Base-by-base conservation (phyloP, 2,888 invertebrate genomes). In the Cheilosia soror region DNA sequence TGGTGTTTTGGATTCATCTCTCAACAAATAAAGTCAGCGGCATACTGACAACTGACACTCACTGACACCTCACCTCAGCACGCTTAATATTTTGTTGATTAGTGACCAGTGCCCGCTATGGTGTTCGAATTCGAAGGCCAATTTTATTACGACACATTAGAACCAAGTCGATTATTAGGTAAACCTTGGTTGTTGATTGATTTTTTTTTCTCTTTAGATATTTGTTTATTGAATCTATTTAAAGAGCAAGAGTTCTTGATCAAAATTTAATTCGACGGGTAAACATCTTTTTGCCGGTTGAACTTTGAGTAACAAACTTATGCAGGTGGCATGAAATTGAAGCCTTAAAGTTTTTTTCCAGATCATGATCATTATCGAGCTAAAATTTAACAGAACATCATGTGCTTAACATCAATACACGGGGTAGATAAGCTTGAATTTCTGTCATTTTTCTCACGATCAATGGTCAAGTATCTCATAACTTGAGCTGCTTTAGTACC, bases 141-240 rank as follows among this genome's bases (percentile, higher is more conserved):
- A 55, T 80, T 80, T 71, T 60, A 60, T 80, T 84, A 80, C 71
- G 80, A 66, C 55, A 71, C 80, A 84, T 84, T 80, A 84, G 80
- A 84, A 80, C 66, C 53, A 31, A 65, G 58, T 66, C 76, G 84
- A 66, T 80, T 71, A 84, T 84, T 80, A 58, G 76, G 42, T 65
- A 55, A 75, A 71, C 80, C 84, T 84, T 80, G 84, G 58, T 9
- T 55, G 29, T 40, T 71, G 63, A 82, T 82, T 69, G 69, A 71
- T 55, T 75, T 75, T 69, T 53, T 57, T 20, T 31, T 29, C 31
- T 15, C 31, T 20, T 75, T 69, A 37, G 25, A 51, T 40, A 3
- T 33, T 9, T 51, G 29, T 29, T 66, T 15, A 6, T 40, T 47
- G 4, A 15, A 57, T 55, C 15, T 42, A 29, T 68, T n/a, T 20